phyloP scores from a whole-genome alignment of 1,140 invertebrate genomes.

The Caenorhabditis briggsae region DNA sequence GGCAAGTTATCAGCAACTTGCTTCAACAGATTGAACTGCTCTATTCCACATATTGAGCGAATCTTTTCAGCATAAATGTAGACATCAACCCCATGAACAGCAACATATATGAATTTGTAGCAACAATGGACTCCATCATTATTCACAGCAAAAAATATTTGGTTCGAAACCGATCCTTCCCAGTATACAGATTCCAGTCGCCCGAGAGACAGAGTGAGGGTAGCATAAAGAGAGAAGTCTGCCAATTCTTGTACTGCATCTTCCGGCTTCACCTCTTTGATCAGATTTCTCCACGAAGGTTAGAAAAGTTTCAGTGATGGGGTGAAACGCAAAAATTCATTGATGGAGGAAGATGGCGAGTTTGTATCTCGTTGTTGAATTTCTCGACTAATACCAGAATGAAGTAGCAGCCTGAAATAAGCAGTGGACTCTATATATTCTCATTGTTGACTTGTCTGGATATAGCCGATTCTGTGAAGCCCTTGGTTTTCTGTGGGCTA shows the following conservation, averaged over 20 bases:
- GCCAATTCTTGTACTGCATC: not conserved
- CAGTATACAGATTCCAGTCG: not conserved
- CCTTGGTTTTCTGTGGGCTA: slow-evolving; percentile 8
- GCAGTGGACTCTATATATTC: no score
- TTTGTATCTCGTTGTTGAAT: not conserved
- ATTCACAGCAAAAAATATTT: not conserved
- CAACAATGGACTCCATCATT: not conserved
- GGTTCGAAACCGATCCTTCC: not conserved
- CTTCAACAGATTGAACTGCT: no score
- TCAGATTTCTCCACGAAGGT: not conserved
- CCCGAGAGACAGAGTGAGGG: not conserved
- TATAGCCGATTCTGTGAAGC: not conserved
- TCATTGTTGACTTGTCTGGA: not conserved
- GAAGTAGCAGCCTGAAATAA: no score
- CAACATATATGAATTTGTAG: not conserved
- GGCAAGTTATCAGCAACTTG: no score
- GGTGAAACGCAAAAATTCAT: not conserved
- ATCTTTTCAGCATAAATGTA: no score
- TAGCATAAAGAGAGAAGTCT: not conserved
- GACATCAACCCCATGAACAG: not conserved
- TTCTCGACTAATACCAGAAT: not conserved
- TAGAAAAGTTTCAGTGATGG: not conserved
- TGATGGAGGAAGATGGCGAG: not conserved
- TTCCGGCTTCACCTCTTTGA: not conserved
- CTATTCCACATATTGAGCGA: no score